A percentile compares a stretch with the other conserved stretches of the same genome.
These are phyloP conservation scores for Aphelenchoides besseyi DNA, from an alignment of 1,140 invertebrate species.

Conservation along the genomic window DNA sequence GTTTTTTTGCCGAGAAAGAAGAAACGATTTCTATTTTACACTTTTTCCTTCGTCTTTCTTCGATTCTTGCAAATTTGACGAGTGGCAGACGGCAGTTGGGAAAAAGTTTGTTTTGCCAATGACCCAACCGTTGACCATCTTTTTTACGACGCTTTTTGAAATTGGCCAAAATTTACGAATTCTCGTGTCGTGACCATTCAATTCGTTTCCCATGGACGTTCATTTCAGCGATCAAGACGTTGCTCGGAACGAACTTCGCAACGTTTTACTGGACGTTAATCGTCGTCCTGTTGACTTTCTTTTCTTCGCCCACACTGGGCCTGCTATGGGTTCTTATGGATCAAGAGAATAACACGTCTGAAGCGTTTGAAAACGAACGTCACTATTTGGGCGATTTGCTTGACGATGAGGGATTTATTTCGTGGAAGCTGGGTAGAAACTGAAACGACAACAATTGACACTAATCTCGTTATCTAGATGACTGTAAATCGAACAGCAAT, in stretches of 20 bases:
- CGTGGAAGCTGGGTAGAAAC: slow-evolving; percentile 6
- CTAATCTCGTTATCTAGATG: neutral
- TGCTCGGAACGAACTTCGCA: neutral
- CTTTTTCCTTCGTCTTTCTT: neutral
- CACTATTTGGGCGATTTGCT: neutral
- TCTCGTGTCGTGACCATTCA: neutral
- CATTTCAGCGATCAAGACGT: slow-evolving; percentile 13
- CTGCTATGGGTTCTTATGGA: slow-evolving; percentile 5
- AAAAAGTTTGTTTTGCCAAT: too few relatives aligned
- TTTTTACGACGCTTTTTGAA: neutral
- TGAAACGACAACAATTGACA: neutral
- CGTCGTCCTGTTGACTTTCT: neutral
- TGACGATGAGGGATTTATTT: slow-evolving; percentile 3
- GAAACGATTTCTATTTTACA: slow-evolving; percentile 4
- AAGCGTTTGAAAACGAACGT: neutral
- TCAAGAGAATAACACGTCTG: neutral
- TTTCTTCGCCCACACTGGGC: neutral
- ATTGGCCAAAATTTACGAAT: neutral
- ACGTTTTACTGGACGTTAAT: neutral
- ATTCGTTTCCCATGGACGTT: neutral
- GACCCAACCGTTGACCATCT: neutral
- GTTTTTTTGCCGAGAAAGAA: neutral
- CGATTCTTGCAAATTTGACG: too few relatives aligned
- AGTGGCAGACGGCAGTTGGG: neutral
- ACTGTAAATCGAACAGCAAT: neutral